These are phyloP conservation scores for Urocyon cinereoargenteus DNA, from an alignment of 2,797 vertebrate genomes.

Conservation along the genomic window DNA sequence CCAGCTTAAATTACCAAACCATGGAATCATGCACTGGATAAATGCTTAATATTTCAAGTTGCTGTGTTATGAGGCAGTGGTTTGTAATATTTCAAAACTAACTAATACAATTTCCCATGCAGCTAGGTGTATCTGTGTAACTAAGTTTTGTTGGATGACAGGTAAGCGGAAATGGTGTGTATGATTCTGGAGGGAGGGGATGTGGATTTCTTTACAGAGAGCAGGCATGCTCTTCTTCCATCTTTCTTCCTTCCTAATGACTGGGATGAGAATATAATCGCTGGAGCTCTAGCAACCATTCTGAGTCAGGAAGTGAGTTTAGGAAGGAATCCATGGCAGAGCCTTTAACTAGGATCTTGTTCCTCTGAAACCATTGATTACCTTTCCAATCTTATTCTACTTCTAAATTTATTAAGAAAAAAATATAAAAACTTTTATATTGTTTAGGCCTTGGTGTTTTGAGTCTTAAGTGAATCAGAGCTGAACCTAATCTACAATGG, in stretches of 20 bases:
- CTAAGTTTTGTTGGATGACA: neutral
- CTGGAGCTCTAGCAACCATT: neutral
- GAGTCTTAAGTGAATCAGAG: neutral
- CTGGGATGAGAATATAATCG: neutral
- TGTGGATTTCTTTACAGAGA: neutral
- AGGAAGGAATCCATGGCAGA: neutral
- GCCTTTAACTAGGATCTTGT: neutral
- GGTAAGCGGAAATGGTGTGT: neutral
- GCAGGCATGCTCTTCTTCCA: neutral
- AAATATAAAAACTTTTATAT: neutral
- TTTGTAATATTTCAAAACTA: constrained; percentile 4
- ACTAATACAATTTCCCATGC: neutral
- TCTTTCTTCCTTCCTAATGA: neutral
- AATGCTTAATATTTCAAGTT: neutral
- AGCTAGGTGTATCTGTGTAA: neutral
- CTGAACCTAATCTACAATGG: neutral
- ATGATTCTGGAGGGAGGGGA: neutral
- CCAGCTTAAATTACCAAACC: neutral
- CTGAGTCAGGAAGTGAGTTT: neutral
- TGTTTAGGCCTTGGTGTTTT: neutral
- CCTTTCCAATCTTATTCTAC: neutral
- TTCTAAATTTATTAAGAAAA: constrained; percentile 30
- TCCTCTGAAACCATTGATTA: neutral
- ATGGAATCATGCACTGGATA: neutral
- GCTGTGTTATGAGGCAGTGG: neutral